phyloP scores from a whole-genome alignment of 2,888 invertebrate genomes.

The Neoaliturus tenellus region DNA sequence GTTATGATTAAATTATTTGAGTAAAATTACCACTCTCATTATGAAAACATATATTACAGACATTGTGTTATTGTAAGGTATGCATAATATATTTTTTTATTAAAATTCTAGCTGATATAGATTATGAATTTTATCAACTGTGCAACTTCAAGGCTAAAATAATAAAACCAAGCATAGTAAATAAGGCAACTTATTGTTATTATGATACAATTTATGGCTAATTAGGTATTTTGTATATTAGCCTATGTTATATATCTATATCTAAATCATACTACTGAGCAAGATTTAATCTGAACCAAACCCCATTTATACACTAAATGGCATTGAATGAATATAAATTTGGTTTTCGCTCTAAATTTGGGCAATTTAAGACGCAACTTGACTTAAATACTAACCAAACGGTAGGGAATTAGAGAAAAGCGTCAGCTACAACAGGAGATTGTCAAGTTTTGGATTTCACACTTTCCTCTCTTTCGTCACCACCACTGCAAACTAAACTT shows the following conservation, averaged over 20 bases:
- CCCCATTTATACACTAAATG: not conserved
- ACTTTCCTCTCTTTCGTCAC: constrained; percentile 13
- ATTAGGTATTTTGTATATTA: not conserved
- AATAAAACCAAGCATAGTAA: not conserved
- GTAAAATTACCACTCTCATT: too few species aligned
- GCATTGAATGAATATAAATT: not conserved
- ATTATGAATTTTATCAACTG: not conserved
- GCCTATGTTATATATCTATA: not conserved
- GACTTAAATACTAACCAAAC: not conserved
- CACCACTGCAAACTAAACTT: not conserved
- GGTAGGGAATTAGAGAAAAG: not conserved
- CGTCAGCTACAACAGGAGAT: constrained; percentile 14
- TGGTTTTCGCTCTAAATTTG: constrained; percentile 18
- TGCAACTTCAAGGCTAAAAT: not conserved
- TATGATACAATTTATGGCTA: not conserved
- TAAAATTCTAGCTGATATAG: too few species aligned
- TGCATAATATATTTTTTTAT: too few species aligned
- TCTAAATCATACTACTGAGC: constrained; percentile 20
- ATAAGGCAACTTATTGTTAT: not conserved
- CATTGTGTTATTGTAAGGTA: too few species aligned
- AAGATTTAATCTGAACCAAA: not conserved
- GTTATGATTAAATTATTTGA: too few species aligned
- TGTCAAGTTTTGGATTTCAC: not conserved
- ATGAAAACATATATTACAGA: too few species aligned
- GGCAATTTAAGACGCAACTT: constrained; percentile 17